phyloP scores from a whole-genome alignment of 2,797 vertebrate species.

The Ceyx erithaca region DNA sequence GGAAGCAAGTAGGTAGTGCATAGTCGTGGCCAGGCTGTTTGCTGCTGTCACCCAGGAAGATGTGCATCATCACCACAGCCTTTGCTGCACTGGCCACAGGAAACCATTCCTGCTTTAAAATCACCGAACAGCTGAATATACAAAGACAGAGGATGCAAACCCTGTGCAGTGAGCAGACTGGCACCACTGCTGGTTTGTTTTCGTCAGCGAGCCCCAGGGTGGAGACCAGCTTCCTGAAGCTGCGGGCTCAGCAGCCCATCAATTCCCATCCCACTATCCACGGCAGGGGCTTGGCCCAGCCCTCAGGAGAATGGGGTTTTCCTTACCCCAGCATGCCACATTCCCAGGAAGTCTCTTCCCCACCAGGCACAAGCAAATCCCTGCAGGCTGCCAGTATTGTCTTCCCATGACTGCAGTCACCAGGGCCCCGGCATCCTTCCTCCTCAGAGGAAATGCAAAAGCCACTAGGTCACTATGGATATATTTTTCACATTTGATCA shows the following conservation, averaged over 20 bases:
- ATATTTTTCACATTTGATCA: neutral
- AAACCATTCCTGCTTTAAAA: neutral
- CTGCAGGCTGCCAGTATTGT: neutral
- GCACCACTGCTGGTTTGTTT: neutral
- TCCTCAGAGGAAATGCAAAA: neutral
- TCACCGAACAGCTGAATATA: neutral
- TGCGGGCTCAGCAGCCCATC: neutral
- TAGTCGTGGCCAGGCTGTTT: neutral
- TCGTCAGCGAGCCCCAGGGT: neutral
- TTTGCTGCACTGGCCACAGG: neutral
- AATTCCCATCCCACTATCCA: neutral
- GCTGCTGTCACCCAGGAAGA: neutral
- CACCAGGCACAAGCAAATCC: neutral
- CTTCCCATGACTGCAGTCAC: neutral
- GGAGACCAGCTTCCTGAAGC: neutral
- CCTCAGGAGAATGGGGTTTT: neutral
- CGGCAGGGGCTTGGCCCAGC: neutral
- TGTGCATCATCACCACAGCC: neutral
- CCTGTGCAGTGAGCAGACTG: fast-evolving
- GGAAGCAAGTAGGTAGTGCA: neutral
- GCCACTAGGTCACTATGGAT: neutral
- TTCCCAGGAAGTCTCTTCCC: constrained; percentile 26
- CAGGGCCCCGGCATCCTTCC: fast-evolving
- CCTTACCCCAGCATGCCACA: neutral
- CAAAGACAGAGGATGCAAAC: neutral